These are phyloP conservation scores for Sarcophaga subvicina DNA, from an alignment of 2,888 invertebrate species.

Conservation along the genomic window DNA sequence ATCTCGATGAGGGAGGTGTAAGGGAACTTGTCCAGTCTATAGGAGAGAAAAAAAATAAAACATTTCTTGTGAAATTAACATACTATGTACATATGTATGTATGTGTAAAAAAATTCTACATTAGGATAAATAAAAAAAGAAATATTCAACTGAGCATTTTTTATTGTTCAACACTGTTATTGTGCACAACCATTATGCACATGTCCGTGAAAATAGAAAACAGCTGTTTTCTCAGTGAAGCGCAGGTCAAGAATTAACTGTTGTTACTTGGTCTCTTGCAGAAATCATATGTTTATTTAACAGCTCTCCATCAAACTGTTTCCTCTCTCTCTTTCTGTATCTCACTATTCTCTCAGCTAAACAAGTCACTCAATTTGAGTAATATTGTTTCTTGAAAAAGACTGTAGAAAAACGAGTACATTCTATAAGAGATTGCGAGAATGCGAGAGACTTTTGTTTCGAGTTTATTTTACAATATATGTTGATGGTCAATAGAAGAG, in stretches of 20 bases:
- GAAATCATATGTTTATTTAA: constrained; percentile 43
- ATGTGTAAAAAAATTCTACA: too few species aligned
- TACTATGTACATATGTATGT: background rate
- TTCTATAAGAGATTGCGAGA: background rate
- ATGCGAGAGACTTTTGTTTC: background rate
- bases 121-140: background rate
- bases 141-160: constrained; percentile 3
- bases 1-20: constrained; percentile 77
- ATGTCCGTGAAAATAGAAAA: constrained; percentile 30
- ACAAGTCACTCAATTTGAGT: background rate
- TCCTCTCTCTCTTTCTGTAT: too few species aligned
- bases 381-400: background rate
- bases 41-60: constrained; percentile 49
- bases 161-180: constrained; percentile 21
- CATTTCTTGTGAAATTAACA: background rate
- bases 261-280: constrained; percentile 35
- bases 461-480: background rate
- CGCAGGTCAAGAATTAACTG: constrained; percentile 54
- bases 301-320: background rate
- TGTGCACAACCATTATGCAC: constrained; percentile 6
- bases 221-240: constrained; percentile 58
- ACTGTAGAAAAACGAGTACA: background rate
- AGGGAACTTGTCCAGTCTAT: constrained; percentile 81
- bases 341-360: background rate
- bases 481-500: background rate